A percentile compares a stretch with the other conserved stretches of the same genome.
Evolutionary conservation across 23 tunicate species (phyloP).

Genomic region (Oikopleura vanhoeffeni): DNA sequence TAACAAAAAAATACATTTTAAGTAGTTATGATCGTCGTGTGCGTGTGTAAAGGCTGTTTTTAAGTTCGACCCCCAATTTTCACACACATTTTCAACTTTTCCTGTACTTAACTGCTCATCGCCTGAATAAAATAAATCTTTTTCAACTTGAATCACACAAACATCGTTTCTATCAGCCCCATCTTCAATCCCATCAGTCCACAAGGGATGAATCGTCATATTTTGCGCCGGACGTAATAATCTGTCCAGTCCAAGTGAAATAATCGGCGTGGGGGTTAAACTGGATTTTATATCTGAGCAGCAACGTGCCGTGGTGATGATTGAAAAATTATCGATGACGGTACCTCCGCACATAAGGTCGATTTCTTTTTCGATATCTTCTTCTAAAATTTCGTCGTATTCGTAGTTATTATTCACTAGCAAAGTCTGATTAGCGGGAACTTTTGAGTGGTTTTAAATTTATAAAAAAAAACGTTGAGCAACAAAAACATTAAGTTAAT

Average conservation of each 20-base stretch:
- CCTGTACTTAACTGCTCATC: neutral
- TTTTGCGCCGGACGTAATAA: neutral
- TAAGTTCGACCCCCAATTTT: too few species aligned
- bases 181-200: neutral
- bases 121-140: neutral
- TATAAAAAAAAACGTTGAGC: too few species aligned
- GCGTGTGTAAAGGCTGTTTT: too few species aligned
- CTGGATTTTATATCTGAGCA: neutral
- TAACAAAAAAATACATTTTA: too few species aligned
- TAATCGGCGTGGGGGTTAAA: neutral
- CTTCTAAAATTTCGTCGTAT: neutral
- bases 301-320: neutral
- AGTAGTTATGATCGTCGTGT: too few species aligned
- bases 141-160: neutral
- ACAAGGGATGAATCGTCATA: neutral
- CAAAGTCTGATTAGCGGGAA: neutral
- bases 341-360: neutral
- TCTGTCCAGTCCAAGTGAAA: neutral
- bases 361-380: neutral
- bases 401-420: neutral
- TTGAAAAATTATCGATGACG: neutral
- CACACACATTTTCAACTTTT: too few species aligned
- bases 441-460: too few species aligned
- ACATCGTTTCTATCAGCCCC: neutral
- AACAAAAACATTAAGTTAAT: too few species aligned